Evolutionary conservation across 2,113 vertebrate genomes (phyloP).

Genomic region (Clupea harengus): DNA sequence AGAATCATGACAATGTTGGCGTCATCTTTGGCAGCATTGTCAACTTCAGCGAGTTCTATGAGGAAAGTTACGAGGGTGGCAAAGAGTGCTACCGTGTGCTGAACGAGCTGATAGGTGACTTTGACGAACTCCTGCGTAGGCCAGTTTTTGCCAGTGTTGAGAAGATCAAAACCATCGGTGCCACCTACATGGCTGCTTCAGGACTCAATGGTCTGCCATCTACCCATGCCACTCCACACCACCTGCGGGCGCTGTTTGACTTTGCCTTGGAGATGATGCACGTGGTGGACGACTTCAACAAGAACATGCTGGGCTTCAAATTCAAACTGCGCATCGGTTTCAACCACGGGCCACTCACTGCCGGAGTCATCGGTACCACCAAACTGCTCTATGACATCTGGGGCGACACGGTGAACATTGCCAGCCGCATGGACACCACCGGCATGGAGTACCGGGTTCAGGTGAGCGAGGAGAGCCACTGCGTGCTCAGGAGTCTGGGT

Average conservation of each 20-base stretch:
- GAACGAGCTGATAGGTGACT: conserved; percentile 95
- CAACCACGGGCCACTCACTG: conserved; percentile 93
- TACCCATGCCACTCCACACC: conserved; percentile 71
- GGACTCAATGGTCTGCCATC: conserved; percentile 83
- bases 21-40: conserved; percentile 98
- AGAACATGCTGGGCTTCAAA: conserved; percentile 97
- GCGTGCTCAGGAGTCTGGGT: conserved; percentile 86
- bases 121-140: conserved; percentile 89
- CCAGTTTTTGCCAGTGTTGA: conserved; percentile 86
- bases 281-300: conserved; percentile 98
- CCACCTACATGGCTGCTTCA: conserved; percentile 96
- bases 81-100: conserved; percentile 98
- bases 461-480: conserved; percentile 96
- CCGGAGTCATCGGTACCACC: conserved; percentile 96
- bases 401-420: conserved; percentile 99
- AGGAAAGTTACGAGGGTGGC: conserved; percentile 96
- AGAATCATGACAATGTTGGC: conserved; percentile 92
- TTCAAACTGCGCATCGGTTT: conserved; percentile 96
- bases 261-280: conserved; percentile 99
- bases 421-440: conserved; percentile 97
- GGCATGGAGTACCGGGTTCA: conserved; percentile 96
- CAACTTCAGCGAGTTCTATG: conserved; percentile 98
- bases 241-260: conserved; percentile 90
- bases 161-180: conserved; percentile 99
- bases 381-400: conserved; percentile 97